phyloP scores from a whole-genome alignment of 2,888 invertebrate genomes.

The Xylota segnis region DNA sequence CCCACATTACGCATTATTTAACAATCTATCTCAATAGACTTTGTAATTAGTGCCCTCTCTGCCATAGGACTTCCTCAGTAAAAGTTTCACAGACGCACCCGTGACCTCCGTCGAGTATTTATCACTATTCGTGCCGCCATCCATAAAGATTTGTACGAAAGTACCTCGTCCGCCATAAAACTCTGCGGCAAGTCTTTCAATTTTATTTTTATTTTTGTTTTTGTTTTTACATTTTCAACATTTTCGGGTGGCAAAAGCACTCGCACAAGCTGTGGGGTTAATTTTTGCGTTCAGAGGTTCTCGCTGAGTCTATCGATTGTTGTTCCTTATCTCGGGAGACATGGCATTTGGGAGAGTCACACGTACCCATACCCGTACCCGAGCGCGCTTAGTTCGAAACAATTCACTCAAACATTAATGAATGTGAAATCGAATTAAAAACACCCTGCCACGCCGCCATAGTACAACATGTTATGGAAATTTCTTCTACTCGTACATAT shows the following conservation, averaged over 20 bases:
- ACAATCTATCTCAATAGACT: neutral
- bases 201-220: neutral
- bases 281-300: slow-evolving; percentile 11
- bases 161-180: neutral
- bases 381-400: neutral
- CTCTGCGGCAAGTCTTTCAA: slow-evolving; percentile 6
- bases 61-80: neutral
- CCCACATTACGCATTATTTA: slow-evolving; percentile 3
- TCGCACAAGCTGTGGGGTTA: neutral
- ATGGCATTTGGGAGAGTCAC: neutral
- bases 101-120: neutral
- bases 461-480: slow-evolving; percentile 37
- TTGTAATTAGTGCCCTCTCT: neutral
- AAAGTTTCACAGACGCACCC: neutral
- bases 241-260: slow-evolving; percentile 3
- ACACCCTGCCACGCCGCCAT: neutral
- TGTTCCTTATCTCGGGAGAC: neutral
- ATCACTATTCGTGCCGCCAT: slow-evolving; percentile 1
- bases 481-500: neutral
- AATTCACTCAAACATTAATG: slow-evolving; percentile 18
- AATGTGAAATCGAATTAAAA: slow-evolving; percentile 19
- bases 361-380: too few species aligned
- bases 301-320: slow-evolving; percentile 4
- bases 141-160: neutral
- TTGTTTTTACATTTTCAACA: too few species aligned